Evolutionary conservation across 2,888 invertebrate species (phyloP).

Genomic region (Protonemura montana): DNA sequence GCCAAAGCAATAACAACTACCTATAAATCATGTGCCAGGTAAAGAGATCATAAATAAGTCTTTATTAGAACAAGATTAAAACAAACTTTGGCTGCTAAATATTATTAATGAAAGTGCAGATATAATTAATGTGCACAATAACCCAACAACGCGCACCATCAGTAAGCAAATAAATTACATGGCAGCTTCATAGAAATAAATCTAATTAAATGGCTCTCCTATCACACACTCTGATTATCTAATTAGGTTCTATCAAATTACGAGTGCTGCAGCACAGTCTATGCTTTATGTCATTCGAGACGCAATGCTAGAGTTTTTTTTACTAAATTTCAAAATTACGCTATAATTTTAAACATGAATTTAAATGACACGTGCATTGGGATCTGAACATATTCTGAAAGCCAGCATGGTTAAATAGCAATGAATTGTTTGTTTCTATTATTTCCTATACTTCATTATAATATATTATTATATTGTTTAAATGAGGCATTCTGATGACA

Average conservation of each 20-base stretch:
- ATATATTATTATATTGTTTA: not conserved
- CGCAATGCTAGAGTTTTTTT: not conserved
- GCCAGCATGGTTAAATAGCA: not conserved
- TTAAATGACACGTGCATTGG: not conserved
- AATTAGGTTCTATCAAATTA: slow-evolving; percentile 7
- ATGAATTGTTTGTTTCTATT: not conserved
- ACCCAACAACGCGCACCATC: not conserved
- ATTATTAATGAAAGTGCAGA: slow-evolving; percentile 32
- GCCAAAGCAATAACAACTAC: not conserved
- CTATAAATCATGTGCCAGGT: slow-evolving; percentile 5
- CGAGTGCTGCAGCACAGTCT: not conserved
- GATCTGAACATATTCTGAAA: not conserved
- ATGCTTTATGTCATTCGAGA: not conserved
- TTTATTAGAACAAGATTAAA: slow-evolving; percentile 32
- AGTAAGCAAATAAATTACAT: not conserved
- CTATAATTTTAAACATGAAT: not conserved
- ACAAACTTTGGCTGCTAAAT: slow-evolving; percentile 30
- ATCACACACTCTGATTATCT: not conserved
- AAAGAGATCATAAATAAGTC: slow-evolving; percentile 25
- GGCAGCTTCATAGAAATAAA: not conserved
- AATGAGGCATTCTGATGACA: not conserved
- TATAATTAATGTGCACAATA: slow-evolving; percentile 30
- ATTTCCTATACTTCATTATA: not conserved
- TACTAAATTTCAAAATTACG: not conserved
- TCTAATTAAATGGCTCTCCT: slow-evolving; percentile 12